Base-by-base conservation (phyloP, 92 coral and sea anemone species). In the Zoanthus gigantus region DNA sequence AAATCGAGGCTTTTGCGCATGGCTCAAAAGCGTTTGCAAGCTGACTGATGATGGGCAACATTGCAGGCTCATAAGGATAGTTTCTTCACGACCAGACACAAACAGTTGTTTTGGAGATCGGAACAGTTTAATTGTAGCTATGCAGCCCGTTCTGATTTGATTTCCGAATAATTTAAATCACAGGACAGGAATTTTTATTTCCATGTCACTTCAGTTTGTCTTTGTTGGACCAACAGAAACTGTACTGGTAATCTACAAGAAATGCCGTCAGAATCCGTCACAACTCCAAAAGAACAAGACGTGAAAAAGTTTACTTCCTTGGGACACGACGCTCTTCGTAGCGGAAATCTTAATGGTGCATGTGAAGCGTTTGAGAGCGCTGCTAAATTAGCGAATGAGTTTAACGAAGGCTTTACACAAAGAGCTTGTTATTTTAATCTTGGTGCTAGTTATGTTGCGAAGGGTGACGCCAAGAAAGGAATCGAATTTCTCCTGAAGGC, bases 391-490 rank as follows among this genome's bases (percentile, higher is more conserved):
- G 94, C 99, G 68, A 87, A 77, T 17, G 90, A 87, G 5, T 63
- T 94, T 4, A 91, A 90, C 45, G 99, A 97, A 76, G 95, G 96
- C 0, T 97, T 94, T 72, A 97, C 96, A 5, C 96, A 91, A 72
- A 96, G 99, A 90, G 99, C 99, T 44, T 97, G 99, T 57, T 92
- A 83, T 68, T 97, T 97, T 42, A 97, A 97, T 85, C 94, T 97
- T 13, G 99, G 99, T 46, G 99, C 99, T 47, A 94, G 99, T 77
- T 97, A 89, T 82, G 99, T 97, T 1, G 99, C 99, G 0, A 91
- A 88, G 44, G 98, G 98, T 13, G 94, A 95, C 78, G 93, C 99
- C 1, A 90, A 88, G 56, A 93, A 80, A 75, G 99, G 99, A 0
- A 79, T 97, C 52, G 98, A 95, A 74, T 92, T 80, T 79, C 89